Evolutionary conservation across 2,113 vertebrate genomes (phyloP), one percentile per base, ranked within the genome.

Genomic region (Chaetura pelagica): DNA sequence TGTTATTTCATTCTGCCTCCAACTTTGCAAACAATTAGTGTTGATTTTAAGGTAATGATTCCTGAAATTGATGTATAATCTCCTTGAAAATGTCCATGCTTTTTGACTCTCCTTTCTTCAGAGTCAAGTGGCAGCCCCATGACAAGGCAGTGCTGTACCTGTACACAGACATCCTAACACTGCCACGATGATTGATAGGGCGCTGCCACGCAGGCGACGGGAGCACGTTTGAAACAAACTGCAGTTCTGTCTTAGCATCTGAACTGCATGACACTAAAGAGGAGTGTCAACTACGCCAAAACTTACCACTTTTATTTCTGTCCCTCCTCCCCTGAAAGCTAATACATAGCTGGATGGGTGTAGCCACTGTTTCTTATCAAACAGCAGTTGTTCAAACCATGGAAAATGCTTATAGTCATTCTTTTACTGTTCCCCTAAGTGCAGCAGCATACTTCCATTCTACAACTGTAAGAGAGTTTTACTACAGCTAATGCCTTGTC

Each of bases 221-320:
- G 26, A 89, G n/a, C 55, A 80, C 27, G 11, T 80, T 91, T 88
- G 80, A n/a, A 86, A 91, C 79, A 96, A 96, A 94, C 88, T 93
- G 58, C 67, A 12, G 38, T 77, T 55, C 48, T 93, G 26, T 67
- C 52, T 72, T 63, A 71, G 71, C 38, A 55, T 55, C 79, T 88
- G 75, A 86, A 67, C 40, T 59, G 38, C 57, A 26, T 40, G 91
- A 68, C 64, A n/a, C 72, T 44, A 27, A 71, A 44, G 89, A 77
- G n/a, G 73, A 77, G 63, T 49, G 48, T n/a, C 79, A 86, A 49
- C 52, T 84, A 34, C 19, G 15, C 38, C 42, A 58, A 80, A 96
- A 86, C 32, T n/a, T 13, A 40, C 4, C 15, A 24, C 52, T 59
- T 80, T 42, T 75, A 64, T 69, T 82, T 57, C 52, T 94, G 22